Evolutionary conservation across 2,888 invertebrate species (phyloP).

Genomic region (Muschampia plurimacula): DNA sequence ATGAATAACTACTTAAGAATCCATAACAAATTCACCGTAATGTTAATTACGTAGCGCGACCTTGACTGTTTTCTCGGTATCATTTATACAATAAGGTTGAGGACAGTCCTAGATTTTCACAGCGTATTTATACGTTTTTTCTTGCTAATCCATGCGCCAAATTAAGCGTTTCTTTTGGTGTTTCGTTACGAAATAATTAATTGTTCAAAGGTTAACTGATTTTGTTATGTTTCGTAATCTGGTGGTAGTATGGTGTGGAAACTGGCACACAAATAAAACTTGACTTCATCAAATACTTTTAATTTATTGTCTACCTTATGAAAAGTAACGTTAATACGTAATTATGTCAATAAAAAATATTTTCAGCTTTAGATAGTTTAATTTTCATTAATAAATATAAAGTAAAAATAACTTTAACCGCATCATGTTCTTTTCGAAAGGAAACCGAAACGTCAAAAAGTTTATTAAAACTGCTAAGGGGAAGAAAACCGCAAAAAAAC

Average conservation of each 20-base stretch:
- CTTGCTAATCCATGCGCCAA: conserved; percentile 17
- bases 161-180: conserved; percentile 12
- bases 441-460: conserved; percentile 8
- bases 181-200: background rate
- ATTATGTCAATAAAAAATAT: background rate
- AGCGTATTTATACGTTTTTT: conserved; percentile 7
- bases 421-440: conserved; percentile 14
- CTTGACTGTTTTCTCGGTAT: conserved; percentile 59
- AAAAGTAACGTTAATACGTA: background rate
- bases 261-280: background rate
- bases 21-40: background rate
- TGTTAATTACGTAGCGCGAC: conserved; percentile 54
- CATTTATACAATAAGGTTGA: conserved; percentile 59
- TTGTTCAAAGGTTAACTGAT: conserved; percentile 19
- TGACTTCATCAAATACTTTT: background rate
- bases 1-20: background rate
- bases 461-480: background rate
- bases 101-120: conserved; percentile 46
- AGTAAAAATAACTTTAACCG: conserved; percentile 4
- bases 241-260: background rate
- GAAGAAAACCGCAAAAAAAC: conserved; percentile 26
- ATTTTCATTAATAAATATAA: background rate
- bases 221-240: conserved; percentile 1
- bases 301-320: background rate
- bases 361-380: background rate